A percentile compares a stretch with the other conserved stretches of the same genome.
These are phyloP conservation scores for Hypomecis atomaria DNA, from an alignment of 2,888 invertebrate species.

Conservation along the genomic window DNA sequence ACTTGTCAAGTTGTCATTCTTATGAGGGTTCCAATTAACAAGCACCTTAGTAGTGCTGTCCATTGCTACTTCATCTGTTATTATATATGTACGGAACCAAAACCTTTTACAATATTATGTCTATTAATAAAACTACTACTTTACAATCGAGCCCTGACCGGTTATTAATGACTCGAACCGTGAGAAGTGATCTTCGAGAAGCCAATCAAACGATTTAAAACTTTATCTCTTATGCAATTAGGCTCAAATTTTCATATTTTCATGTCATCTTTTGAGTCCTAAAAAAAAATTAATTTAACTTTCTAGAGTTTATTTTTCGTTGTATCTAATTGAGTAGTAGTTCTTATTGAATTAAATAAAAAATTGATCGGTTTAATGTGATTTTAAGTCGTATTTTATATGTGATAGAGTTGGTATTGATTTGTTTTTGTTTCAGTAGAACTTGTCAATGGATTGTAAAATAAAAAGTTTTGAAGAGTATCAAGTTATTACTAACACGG, in stretches of 20 bases:
- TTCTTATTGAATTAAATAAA: not conserved
- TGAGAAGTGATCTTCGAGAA: conserved; percentile 27
- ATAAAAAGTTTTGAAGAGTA: not conserved
- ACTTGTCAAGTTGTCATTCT: too few species aligned
- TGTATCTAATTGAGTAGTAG: not conserved
- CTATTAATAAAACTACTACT: conserved; percentile 21
- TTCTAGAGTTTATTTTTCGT: not conserved
- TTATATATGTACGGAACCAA: conserved; percentile 30
- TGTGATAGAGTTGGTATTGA: not conserved
- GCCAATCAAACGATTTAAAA: conserved; percentile 2
- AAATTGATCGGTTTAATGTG: not conserved
- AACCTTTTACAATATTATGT: conserved; percentile 13
- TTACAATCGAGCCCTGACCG: conserved; percentile 21
- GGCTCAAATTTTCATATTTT: conserved; percentile 3
- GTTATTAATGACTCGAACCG: conserved; percentile 22
- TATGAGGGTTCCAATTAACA: too few species aligned
- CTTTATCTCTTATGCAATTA: not conserved
- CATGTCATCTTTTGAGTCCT: not conserved
- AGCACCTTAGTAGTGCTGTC: too few species aligned
- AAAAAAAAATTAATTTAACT: not conserved
- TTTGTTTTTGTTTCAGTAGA: not conserved
- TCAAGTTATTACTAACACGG: not conserved
- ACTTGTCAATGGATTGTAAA: conserved; percentile 1
- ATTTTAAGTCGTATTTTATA: not conserved
- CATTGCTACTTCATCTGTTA: not conserved